These are phyloP conservation scores for Sphinx pinastri DNA, from an alignment of 2,888 invertebrate genomes.

Conservation along the genomic window DNA sequence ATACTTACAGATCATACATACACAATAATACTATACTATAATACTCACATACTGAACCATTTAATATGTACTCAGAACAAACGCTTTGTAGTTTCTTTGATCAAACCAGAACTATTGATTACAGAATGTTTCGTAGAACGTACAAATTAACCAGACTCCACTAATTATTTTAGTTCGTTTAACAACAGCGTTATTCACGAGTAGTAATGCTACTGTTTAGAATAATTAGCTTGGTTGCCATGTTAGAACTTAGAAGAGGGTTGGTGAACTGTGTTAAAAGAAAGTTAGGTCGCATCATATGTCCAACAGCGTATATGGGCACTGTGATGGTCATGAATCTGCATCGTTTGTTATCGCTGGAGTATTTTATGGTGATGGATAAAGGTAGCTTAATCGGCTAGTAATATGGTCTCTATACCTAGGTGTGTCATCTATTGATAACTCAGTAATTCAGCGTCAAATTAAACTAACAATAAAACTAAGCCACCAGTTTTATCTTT, in stretches of 20 bases:
- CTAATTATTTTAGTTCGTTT: constrained; percentile 37
- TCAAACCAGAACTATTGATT: not conserved
- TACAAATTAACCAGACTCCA: constrained; percentile 35
- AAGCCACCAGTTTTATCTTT: not conserved
- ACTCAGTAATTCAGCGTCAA: too few species aligned
- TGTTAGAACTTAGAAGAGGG: not conserved
- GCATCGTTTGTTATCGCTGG: constrained; percentile 14
- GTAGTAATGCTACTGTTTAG: constrained; percentile 59
- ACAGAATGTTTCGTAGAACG: not conserved
- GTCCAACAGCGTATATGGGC: too few species aligned
- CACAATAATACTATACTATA: not conserved
- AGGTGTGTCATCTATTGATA: too few species aligned
- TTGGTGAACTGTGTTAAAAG: too few species aligned
- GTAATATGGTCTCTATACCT: too few species aligned
- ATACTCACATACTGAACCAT: not conserved
- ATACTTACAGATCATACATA: not conserved
- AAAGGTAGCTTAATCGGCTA: too few species aligned
- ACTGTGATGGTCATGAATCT: not conserved
- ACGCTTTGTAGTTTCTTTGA: not conserved
- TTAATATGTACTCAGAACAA: not conserved
- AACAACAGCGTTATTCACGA: constrained; percentile 42
- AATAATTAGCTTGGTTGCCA: constrained; percentile 55
- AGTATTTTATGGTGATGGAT: too few species aligned
- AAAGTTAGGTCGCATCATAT: too few species aligned
- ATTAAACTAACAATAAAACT: too few species aligned